phyloP scores from a whole-genome alignment of 1,140 invertebrate species.

The Drosophila kikkawai region DNA sequence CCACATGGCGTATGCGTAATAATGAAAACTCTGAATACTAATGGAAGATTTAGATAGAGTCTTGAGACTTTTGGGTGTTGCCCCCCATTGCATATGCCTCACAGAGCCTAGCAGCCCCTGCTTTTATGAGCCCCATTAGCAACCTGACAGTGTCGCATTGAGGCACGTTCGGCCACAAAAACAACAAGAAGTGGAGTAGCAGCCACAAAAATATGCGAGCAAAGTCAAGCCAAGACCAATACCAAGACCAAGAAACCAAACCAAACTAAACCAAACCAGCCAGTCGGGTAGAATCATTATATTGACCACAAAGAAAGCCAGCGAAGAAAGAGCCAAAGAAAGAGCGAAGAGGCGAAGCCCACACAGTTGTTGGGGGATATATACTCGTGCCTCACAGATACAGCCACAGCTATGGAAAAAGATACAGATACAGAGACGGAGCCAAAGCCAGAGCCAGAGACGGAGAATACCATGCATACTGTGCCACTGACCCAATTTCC shows the following conservation, averaged over 20 bases:
- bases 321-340: constrained; percentile 66
- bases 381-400: constrained; percentile 33
- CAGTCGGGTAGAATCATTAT: constrained; percentile 72
- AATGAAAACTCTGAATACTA: not conserved
- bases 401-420: constrained; percentile 42
- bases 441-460: constrained; percentile 35
- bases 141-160: constrained; percentile 68
- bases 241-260: constrained; percentile 16
- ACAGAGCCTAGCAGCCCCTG: constrained; percentile 33
- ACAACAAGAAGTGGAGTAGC: constrained; percentile 57
- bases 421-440: constrained; percentile 54
- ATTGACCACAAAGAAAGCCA: constrained; percentile 80
- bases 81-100: constrained; percentile 68
- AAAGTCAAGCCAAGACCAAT: constrained; percentile 25
- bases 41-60: constrained; percentile 19
- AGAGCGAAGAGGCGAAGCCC: constrained; percentile 43
- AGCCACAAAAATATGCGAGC: constrained; percentile 61
- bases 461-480: constrained; percentile 78
- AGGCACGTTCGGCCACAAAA: constrained; percentile 52
- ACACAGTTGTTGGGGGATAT: constrained; percentile 48
- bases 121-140: constrained; percentile 43
- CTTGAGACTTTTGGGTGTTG: constrained; percentile 36
- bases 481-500: constrained; percentile 84
- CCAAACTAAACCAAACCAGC: constrained; percentile 43
- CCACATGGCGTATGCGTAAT: constrained; percentile 30